A percentile compares a stretch with the other conserved stretches of the same genome.
Evolutionary conservation across 2,797 vertebrate species (phyloP).

Genomic region (Gymnothorax reevesii): DNA sequence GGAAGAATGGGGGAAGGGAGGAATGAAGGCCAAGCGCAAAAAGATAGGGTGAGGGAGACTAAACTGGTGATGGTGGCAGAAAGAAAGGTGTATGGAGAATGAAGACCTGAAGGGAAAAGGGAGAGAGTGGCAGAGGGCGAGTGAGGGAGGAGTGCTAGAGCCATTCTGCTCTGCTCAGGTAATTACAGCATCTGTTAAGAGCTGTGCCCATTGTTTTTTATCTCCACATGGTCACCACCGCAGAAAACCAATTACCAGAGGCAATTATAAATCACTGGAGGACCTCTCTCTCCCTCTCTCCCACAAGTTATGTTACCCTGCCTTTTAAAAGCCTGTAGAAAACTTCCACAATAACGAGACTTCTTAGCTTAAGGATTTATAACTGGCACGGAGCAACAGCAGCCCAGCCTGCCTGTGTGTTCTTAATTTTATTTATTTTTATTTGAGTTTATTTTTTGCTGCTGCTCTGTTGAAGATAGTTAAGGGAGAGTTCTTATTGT

Average conservation of each 20-base stretch:
- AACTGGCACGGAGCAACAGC: not conserved
- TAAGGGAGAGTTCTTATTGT: not conserved
- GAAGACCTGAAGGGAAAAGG: not conserved
- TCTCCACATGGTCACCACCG: conserved; percentile 79
- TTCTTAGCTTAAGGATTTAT: conserved; percentile 20
- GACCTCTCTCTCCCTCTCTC: conserved; percentile 34
- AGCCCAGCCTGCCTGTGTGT: not conserved
- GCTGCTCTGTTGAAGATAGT: not conserved
- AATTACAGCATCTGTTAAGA: conserved; percentile 82
- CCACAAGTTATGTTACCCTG: conserved; percentile 53
- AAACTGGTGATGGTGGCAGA: not conserved
- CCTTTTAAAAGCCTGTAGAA: conserved; percentile 53
- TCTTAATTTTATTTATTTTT: not conserved
- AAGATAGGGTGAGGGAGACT: not conserved
- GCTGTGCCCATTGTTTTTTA: conserved; percentile 79
- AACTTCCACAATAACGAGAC: conserved; percentile 43
- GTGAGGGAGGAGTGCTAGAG: conserved; percentile 37
- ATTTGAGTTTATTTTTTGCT: not conserved
- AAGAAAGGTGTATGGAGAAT: too few species aligned
- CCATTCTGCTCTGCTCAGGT: conserved; percentile 70
- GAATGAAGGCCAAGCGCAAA: not conserved
- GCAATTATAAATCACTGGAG: conserved; percentile 67
- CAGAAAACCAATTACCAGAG: conserved; percentile 78
- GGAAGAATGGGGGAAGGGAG: not conserved
- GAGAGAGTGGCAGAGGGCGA: not conserved